A percentile compares a stretch with the other conserved stretches of the same genome.
phyloP scores from a whole-genome alignment of 1,140 invertebrate genomes.

The Halictus rubicundus region DNA sequence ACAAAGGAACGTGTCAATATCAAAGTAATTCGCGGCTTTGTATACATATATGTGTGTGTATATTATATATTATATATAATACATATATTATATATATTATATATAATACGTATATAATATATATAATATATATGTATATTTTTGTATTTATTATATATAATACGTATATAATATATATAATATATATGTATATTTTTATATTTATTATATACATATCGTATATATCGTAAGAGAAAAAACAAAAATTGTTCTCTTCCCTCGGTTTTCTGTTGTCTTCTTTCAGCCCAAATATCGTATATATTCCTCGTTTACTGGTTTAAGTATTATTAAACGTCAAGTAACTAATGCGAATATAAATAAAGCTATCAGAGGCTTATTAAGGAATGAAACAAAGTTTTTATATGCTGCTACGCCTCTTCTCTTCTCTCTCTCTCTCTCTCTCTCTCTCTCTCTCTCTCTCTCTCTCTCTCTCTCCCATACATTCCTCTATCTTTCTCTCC shows the following conservation, averaged over 20 bases:
- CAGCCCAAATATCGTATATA: constrained; percentile 1
- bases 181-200: too few species aligned
- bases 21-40: constrained; percentile 55
- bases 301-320: constrained; percentile 56
- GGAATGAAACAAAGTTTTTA: constrained; percentile 46
- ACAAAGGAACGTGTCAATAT: constrained; percentile 68
- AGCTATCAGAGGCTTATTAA: constrained; percentile 55
- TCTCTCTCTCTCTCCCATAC: constrained; percentile 47
- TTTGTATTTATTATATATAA: constrained; percentile 2
- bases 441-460: constrained; percentile 6
- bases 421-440: background rate
- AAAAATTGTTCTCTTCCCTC: constrained; percentile 50
- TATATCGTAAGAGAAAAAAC: constrained; percentile 30
- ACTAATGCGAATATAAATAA: constrained; percentile 68
- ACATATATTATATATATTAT: constrained; percentile 4
- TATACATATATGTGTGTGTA: constrained; percentile 17
- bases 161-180: background rate
- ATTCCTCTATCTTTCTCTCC: constrained; percentile 46
- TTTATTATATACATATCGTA: constrained; percentile 22
- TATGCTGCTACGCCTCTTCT: constrained; percentile 20
- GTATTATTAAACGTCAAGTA: constrained; percentile 65
- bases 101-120: too few species aligned
- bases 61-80: constrained; percentile 1
- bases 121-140: constrained; percentile 22
- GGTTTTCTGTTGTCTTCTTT: constrained; percentile 38